Evolutionary conservation across 2,797 vertebrate genomes (phyloP), one percentile per base, ranked within the genome.

Genomic region (Trematomus bernacchii): DNA sequence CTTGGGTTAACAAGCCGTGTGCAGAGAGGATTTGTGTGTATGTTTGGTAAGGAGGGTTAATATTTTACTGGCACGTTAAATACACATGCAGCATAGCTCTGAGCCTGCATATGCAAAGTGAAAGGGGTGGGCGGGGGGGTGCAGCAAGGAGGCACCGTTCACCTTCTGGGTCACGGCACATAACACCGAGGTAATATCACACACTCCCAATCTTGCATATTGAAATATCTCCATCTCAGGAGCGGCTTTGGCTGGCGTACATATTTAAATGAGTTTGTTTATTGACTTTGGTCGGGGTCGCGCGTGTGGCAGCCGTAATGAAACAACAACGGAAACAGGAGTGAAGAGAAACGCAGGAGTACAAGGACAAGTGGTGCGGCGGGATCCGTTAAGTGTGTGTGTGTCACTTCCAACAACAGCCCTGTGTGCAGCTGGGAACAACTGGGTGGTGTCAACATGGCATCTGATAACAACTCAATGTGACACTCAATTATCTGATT

Each of bases 221-320:
- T 92, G 90, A 89, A 90, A 90, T 85, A 66, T 86, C 83, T 85
- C 77, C 71, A 71, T 87, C 83, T 82, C 71, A 14, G 74, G 63
- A 74, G 77, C 23, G 14, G 75, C 73, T 51, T 44, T 3, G 50
- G 73, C 73, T 65, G 79, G 16, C 64, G 73, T 21, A 54, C 68
- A 55, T 75, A 80, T 89, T 83, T 73, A 91, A 90, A 91, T 90
- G 68, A 77, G 33, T 85, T 89, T 89, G 88, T 89, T 91, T 90
- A 89, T 89, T 91, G 90, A 89, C 86, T 89, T 84, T 83, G 85
- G 82, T 76, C 15, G 65, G 76, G 80, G 84, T 87, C 65, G 62
- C 1, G 57, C 57, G 58, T 73, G 79, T 30, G 77, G 78, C 76
- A 23, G 76, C 51, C 44, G 51, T 85, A 85, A 91, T 91, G 80